phyloP scores from a whole-genome alignment of 2,888 invertebrate species.

The Fragum whitleyi region DNA sequence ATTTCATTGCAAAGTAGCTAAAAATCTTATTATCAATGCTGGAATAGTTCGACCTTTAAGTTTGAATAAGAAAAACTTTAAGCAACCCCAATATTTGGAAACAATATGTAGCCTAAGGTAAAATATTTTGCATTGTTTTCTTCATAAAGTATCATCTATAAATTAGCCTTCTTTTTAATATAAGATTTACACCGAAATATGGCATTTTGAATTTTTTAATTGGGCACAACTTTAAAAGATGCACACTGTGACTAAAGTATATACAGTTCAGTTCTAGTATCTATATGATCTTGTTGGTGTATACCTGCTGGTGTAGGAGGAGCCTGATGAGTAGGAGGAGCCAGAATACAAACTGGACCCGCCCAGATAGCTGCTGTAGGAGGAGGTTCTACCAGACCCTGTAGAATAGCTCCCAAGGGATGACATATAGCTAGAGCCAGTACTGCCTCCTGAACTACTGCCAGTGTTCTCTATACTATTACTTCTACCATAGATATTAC shows the following conservation, averaged over 20 bases:
- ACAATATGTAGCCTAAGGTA: too few species aligned
- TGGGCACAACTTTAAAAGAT: neutral
- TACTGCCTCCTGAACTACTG: neutral
- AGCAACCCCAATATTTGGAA: too few species aligned
- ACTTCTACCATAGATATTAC: neutral
- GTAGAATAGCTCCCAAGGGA: slow-evolving; percentile 13
- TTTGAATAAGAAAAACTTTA: too few species aligned
- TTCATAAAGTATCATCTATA: too few species aligned
- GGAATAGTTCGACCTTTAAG: too few species aligned
- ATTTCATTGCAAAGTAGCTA: too few species aligned
- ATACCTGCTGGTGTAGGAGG: slow-evolving; percentile 40
- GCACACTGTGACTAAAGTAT: slow-evolving; percentile 3
- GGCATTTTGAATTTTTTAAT: too few species aligned
- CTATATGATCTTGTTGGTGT: slow-evolving; percentile 39
- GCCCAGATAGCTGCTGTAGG: slow-evolving; percentile 5
- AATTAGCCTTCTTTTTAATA: too few species aligned
- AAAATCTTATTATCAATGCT: too few species aligned
- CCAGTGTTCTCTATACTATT: slow-evolving; percentile 14
- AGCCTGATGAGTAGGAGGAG: slow-evolving; percentile 10
- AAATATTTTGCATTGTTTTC: too few species aligned
- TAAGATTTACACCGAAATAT: too few species aligned
- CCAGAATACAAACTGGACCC: slow-evolving; percentile 7
- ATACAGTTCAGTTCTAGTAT: slow-evolving; percentile 30
- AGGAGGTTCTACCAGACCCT: slow-evolving; percentile 19
- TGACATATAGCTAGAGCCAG: slow-evolving; percentile 15